Base-by-base conservation (phyloP, 2,888 invertebrate species). In the Strigamia crassipes region DNA sequence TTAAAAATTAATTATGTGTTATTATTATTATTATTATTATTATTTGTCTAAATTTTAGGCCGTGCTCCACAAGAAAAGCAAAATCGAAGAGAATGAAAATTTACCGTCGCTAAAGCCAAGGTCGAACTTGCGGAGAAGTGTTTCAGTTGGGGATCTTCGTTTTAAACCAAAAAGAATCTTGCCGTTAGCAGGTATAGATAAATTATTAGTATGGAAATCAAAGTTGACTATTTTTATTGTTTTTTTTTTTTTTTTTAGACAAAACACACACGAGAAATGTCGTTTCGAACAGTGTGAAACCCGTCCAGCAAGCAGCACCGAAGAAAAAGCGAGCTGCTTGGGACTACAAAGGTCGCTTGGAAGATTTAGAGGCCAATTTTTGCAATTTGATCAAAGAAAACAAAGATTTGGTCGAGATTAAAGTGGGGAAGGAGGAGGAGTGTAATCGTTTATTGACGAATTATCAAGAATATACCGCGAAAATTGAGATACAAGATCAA, bases 341-440 rank as follows among this genome's bases (percentile, higher is more conserved):
- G 82, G 83, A 83, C 80, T 56, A 80, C 2, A 83, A 83, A 27
- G 82, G 83, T 3, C 38, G 78, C 2, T 15, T 82, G 12, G 61
- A 82, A 34, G 82, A 82, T 78, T 18, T 27, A 85, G 90, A 92
- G 46, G 4, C 46, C 10, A 1, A 15, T 15, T 6, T 46, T 46
- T 46, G 10, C 4, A 46, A 46, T 46, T 46, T 46, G 46, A 13
- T 1, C 2, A 46, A 46, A 5, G 80, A 46, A 80, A 42, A 61
- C 41, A 78, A 82, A 80, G 83, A 83, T 81, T 82, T 13, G 80
- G 79, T 13, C 18, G 82, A 82, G 41, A n/a, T 13, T 1, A 56
- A 81, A 0, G 82, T 73, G n/a, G 79, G 83, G 41, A 77, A 34
- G 27, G 81, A 82, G 15, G 46, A 46, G 15, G 46, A 46, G 5